Percentiles rank a stretch among this genome's conserved stretches.
phyloP scores from a whole-genome alignment of 2,797 vertebrate species.

The Channallabes apus region DNA sequence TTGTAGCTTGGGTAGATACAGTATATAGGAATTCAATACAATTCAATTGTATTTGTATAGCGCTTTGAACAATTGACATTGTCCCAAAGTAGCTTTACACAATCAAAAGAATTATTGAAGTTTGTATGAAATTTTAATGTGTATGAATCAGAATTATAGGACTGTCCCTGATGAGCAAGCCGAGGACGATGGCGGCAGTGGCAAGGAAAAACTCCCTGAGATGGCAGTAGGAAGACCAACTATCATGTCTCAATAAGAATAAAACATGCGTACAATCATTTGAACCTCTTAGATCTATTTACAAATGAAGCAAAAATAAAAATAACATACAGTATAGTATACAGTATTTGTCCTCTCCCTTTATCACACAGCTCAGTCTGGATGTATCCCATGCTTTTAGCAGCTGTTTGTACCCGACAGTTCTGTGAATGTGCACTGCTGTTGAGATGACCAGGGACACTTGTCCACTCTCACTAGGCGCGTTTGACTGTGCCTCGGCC shows the following conservation, averaged over 20 bases:
- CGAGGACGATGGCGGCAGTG: no score
- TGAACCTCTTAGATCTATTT: not conserved
- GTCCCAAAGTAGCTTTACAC: no score
- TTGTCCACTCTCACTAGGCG: conserved; percentile 65
- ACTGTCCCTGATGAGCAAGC: no score
- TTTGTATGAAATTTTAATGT: no score
- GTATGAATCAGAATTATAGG: no score
- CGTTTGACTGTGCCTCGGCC: conserved; percentile 62
- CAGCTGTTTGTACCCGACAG: conserved; percentile 16
- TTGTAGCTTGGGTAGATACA: no score
- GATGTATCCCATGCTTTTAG: conserved; percentile 1
- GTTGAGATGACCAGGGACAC: conserved; percentile 62
- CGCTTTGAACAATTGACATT: no score
- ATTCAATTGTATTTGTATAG: no score
- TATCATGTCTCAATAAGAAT: not conserved
- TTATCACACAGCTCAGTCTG: conserved; percentile 1
- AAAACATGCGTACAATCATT: not conserved
- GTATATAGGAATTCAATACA: no score
- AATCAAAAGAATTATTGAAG: no score
- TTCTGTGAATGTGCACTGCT: not conserved
- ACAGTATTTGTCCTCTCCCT: not conserved
- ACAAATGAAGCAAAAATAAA: not conserved
- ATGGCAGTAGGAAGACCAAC: not conserved
- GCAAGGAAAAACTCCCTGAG: no score
- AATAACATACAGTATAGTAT: not conserved